Conservation (phyloP, 2,888 invertebrate genomes). For the Acrobasis repandana region DNA sequence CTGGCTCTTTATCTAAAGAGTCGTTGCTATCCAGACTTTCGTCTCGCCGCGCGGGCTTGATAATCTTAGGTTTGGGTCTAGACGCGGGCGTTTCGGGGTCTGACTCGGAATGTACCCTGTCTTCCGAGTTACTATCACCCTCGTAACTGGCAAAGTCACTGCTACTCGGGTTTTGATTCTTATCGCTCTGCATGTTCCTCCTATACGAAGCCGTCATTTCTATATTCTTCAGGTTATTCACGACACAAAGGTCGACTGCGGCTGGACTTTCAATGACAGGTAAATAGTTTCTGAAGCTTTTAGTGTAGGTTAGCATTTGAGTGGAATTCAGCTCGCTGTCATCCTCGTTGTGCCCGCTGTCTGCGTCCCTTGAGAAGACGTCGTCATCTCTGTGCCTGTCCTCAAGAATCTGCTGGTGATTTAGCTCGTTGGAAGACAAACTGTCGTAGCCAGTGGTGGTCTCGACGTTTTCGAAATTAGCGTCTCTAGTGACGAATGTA, state of each 20-base stretch:
- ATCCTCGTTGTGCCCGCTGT: constrained; percentile 89
- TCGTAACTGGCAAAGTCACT: constrained; percentile 79
- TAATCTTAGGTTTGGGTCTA: constrained; percentile 82
- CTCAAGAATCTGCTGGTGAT: constrained; percentile 62
- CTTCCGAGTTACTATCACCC: constrained; percentile 83
- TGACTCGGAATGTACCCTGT: constrained; percentile 75
- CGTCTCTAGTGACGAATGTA: constrained; percentile 71
- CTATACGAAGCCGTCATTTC: constrained; percentile 69
- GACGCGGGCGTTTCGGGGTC: constrained; percentile 57
- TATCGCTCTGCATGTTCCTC: constrained; percentile 42
- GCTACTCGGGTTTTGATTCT: constrained; percentile 58
- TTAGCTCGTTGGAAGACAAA: constrained; percentile 70
- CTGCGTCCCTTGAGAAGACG: constrained; percentile 56
- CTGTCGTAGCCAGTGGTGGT: constrained; percentile 78
- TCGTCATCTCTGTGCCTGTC: constrained; percentile 58
- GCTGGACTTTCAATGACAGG: constrained; percentile 76
- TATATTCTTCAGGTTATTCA: constrained; percentile 75
- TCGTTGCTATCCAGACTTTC: constrained; percentile 74
- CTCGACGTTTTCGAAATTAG: constrained; percentile 73
- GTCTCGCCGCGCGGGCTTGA: constrained; percentile 77
- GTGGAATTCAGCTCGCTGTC: constrained; percentile 85
- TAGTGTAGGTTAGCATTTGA: constrained; percentile 83
- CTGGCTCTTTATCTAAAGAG: constrained; percentile 67
- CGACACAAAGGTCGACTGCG: constrained; percentile 70
- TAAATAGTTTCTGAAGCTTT: constrained; percentile 75